Evolutionary conservation across 2,797 vertebrate genomes (phyloP), one percentile per base, ranked within the genome.

Genomic region (Spinibarbus caldwelli): DNA sequence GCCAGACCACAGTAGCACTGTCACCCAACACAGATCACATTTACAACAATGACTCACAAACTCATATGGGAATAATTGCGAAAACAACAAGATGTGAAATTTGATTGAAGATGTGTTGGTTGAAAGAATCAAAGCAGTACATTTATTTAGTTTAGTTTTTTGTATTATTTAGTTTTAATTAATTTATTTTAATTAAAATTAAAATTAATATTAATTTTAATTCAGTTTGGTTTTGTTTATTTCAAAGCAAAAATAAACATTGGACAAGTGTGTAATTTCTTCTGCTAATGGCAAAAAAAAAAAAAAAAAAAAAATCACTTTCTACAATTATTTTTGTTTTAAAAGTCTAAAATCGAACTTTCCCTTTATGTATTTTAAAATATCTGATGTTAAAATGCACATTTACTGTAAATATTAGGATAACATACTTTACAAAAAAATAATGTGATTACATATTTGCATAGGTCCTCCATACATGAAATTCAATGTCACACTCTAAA

Each of bases 1-100:
- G 23, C 80, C 78, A 81, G 73, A 59, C 68, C 75, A 85, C 80
- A 83, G 59, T 87, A 78, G 77, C 70, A 64, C 29, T 29, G 68
- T 41, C 41, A 64, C 8, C 59, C 54, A 68, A 70, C 82, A 68
- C 82, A 52, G 38, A 75, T 77, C 73, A 84, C 83, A 82, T 84
- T 78, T 78, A 78, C 34, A 75, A 45, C 67, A 78, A 86, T 70
- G 31, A 38, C 43, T 85, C 29, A 54, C 43, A 72, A 82, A 47
- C 77, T 86, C 77, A 62, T 54, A 79, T 64, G 41, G 57, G 34
- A 82, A 29, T 82, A 59, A 83, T 83, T 77, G 45, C 1, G 15
- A 77, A 23, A 81, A 70, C 59, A 76, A 76, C 6, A 54, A 45
- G 70, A 73, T 10, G 29, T 75, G 54, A 83, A 75, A 64, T 71